Evolutionary conservation across 2,888 invertebrate genomes (phyloP).

Genomic region (Neoitamus cyanurus): DNA sequence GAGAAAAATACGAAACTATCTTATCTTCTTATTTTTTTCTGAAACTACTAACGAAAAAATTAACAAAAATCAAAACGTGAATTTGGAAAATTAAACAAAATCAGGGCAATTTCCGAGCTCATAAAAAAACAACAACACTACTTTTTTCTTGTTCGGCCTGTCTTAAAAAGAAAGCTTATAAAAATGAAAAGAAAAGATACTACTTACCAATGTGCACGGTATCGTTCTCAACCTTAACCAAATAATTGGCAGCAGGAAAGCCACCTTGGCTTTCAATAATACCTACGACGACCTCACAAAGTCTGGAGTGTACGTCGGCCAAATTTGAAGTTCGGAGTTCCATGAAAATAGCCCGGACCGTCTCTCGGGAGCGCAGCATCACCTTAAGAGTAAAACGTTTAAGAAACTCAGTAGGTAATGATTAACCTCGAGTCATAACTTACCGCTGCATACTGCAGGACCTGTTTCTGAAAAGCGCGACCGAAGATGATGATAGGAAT

Average conservation of each 20-base stretch:
- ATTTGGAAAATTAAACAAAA: no score
- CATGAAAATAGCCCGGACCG: slow-evolving; percentile 54
- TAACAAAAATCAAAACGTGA: no score
- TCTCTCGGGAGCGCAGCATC: slow-evolving; percentile 54
- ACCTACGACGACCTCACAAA: slow-evolving; percentile 58
- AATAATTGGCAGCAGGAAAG: slow-evolving; percentile 58
- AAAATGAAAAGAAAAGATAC: not conserved
- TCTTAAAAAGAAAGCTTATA: not conserved
- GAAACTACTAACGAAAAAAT: no score
- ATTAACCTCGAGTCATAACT: no score
- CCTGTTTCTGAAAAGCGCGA: slow-evolving; percentile 54
- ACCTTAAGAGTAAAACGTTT: slow-evolving; percentile 22
- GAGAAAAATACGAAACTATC: no score
- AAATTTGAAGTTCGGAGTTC: slow-evolving; percentile 55
- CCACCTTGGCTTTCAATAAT: slow-evolving; percentile 58
- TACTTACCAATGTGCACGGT: slow-evolving; percentile 57
- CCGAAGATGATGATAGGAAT: slow-evolving; percentile 60
- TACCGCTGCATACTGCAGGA: slow-evolving; percentile 58
- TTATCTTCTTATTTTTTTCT: no score
- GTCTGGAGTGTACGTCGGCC: slow-evolving; percentile 59
- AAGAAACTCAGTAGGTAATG: no score
- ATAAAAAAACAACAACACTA: no score
- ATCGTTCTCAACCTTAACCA: slow-evolving; percentile 57
- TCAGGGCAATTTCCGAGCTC: no score
- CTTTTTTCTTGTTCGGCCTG: no score